Percentiles rank a stretch among this genome's conserved stretches.
Evolutionary conservation across 2,888 invertebrate genomes (phyloP).

Genomic region (Pelosia muscerda): DNA sequence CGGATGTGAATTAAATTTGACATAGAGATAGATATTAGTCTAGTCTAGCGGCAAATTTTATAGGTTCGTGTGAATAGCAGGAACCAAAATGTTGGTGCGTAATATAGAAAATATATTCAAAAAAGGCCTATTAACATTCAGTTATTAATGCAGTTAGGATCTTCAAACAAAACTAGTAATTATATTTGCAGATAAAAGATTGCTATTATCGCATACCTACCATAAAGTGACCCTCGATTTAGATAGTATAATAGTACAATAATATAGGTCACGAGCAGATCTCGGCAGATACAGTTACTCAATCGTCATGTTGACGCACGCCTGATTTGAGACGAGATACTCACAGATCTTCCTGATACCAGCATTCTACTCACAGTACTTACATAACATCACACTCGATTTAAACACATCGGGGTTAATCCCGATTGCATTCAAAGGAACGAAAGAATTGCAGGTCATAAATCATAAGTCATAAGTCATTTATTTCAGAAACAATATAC

Average conservation of each 20-base stretch:
- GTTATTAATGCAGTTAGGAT: conserved; percentile 20
- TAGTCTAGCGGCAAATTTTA: too few species aligned
- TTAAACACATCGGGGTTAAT: conserved; percentile 24
- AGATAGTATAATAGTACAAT: conserved; percentile 26
- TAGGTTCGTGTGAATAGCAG: too few species aligned
- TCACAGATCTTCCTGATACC: conserved; percentile 51
- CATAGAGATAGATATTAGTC: too few species aligned
- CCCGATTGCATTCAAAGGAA: background rate
- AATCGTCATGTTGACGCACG: conserved; percentile 46
- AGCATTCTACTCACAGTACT: conserved; percentile 26
- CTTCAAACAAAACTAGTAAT: conserved; percentile 3
- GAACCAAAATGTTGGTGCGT: too few species aligned
- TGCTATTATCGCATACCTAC: conserved; percentile 11
- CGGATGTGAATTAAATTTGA: too few species aligned
- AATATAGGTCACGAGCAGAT: conserved; percentile 50
- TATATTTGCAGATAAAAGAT: conserved; percentile 10
- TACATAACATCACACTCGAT: conserved; percentile 38
- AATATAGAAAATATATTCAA: too few species aligned
- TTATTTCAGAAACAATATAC: too few species aligned
- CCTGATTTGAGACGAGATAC: conserved; percentile 48
- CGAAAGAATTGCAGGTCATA: too few species aligned
- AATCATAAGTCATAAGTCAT: too few species aligned
- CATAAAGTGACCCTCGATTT: conserved; percentile 25
- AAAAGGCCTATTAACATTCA: background rate
- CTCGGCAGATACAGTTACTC: conserved; percentile 42